Conservation (phyloP, 2,113 vertebrate genomes). For the Lepidothrix coronata region DNA sequence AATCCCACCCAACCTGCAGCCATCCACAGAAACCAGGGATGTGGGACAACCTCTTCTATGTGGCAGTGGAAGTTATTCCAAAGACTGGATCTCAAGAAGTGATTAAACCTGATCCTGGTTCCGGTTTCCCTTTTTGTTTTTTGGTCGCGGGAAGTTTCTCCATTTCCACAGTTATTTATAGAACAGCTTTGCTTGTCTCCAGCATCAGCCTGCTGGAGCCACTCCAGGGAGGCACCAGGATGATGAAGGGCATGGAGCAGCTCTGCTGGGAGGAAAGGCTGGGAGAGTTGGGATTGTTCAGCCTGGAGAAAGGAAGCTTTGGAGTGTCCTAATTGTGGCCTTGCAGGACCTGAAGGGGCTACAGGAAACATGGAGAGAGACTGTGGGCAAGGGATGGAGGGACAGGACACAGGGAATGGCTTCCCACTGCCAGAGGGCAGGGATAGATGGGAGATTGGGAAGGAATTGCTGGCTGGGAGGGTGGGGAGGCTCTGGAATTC, state of each 20-base stretch:
- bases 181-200: background rate
- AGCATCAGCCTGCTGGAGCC: background rate
- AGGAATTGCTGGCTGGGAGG: background rate
- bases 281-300: too few relatives aligned
- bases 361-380: too few relatives aligned
- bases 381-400: too few relatives aligned
- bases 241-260: background rate
- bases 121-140: background rate
- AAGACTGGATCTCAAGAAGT: background rate
- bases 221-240: too few relatives aligned
- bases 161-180: background rate
- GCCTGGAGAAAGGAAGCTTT: too few relatives aligned
- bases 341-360: too few relatives aligned
- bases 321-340: too few relatives aligned
- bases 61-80: background rate
- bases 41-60: accelerated
- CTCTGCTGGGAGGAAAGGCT: too few relatives aligned
- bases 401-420: too few relatives aligned
- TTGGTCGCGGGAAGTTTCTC: background rate
- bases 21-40: background rate
- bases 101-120: background rate
- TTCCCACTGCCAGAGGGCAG: too few relatives aligned
- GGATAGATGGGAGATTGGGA: background rate
- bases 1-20: background rate
- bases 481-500: background rate